phyloP scores from a whole-genome alignment of 2,888 invertebrate species.

The Actias luna region DNA sequence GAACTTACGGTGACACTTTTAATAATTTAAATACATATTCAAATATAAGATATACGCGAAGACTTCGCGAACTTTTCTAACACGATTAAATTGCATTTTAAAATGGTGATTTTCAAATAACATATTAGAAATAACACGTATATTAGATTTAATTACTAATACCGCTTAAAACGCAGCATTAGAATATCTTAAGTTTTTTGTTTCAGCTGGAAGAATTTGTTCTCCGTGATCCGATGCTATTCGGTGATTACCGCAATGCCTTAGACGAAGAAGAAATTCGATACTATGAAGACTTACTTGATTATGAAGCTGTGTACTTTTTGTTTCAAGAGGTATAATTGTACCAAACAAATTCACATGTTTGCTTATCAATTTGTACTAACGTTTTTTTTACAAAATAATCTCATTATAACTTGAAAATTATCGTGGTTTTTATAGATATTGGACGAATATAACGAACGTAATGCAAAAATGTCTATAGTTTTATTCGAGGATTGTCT shows the following conservation, averaged over 20 bases:
- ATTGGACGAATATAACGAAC: constrained; percentile 92
- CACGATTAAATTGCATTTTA: no score
- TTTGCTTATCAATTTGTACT: neutral
- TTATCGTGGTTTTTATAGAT: constrained; percentile 77
- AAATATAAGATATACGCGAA: neutral
- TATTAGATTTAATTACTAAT: neutral
- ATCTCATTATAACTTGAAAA: neutral
- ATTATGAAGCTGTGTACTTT: constrained; percentile 94
- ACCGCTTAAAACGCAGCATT: neutral
- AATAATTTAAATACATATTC: neutral
- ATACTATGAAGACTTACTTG: constrained; percentile 93
- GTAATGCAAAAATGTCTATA: constrained; percentile 86
- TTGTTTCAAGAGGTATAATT: constrained; percentile 89
- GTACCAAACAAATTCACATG: no score
- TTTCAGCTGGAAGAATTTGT: constrained; percentile 84
- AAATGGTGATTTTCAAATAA: no score
- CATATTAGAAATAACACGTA: no score
- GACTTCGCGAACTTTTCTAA: neutral
- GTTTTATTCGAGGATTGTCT: constrained; percentile 96
- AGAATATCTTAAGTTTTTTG: constrained; percentile 10
- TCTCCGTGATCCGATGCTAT: constrained; percentile 91
- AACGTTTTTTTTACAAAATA: neutral
- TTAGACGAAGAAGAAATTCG: constrained; percentile 89
- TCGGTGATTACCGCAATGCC: constrained; percentile 94
- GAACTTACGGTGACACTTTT: constrained; percentile 51